These are phyloP conservation scores for Eilema depressum DNA, from an alignment of 2,888 invertebrate species.

Conservation along the genomic window DNA sequence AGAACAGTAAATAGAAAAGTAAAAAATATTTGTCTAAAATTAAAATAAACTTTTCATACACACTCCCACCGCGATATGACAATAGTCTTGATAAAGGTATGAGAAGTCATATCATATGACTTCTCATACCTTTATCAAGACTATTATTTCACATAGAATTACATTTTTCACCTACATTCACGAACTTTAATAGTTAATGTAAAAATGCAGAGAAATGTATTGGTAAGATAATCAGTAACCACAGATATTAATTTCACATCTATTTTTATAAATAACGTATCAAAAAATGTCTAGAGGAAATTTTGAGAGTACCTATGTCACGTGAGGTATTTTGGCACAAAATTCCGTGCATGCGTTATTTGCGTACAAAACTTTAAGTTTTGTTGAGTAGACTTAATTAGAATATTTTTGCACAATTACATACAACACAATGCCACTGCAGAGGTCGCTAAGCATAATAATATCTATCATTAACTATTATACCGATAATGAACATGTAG, in stretches of 20 bases:
- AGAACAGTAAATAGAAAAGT: background rate
- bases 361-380: constrained; percentile 49
- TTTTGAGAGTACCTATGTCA: constrained; percentile 15
- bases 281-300: background rate
- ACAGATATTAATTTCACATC: background rate
- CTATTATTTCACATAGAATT: background rate
- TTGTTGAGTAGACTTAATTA: constrained; percentile 32
- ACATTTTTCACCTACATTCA: background rate
- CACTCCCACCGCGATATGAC: background rate
- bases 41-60: background rate
- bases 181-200: background rate
- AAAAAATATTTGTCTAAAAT: background rate
- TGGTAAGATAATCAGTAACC: background rate
- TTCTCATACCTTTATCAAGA: background rate
- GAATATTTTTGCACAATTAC: constrained; percentile 22
- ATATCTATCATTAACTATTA: constrained; percentile 28
- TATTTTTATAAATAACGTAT: background rate
- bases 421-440: constrained; percentile 29
- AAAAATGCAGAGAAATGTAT: background rate
- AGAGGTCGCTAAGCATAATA: constrained; percentile 27
- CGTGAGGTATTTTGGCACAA: constrained; percentile 49
- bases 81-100: no score
- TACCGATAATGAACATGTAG: constrained; percentile 49
- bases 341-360: constrained; percentile 39
- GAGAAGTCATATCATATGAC: no score